These are phyloP conservation scores for Syrmaticus mikado DNA, from an alignment of 2,113 vertebrate genomes.

Conservation along the genomic window DNA sequence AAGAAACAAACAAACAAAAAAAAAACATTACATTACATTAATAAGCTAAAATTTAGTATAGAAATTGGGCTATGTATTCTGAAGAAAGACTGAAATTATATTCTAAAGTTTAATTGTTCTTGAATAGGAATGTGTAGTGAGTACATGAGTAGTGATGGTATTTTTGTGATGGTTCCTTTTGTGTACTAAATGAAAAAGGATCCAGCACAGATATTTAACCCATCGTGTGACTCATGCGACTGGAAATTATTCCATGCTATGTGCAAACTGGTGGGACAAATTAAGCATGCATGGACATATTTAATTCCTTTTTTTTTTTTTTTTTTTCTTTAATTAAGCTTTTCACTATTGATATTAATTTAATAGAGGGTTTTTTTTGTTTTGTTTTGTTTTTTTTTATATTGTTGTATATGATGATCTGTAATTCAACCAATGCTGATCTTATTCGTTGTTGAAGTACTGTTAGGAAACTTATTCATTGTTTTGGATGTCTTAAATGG, in stretches of 20 bases:
- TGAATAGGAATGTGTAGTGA: neutral
- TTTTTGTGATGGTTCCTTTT: neutral
- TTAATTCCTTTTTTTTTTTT: neutral
- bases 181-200: neutral
- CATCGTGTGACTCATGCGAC: neutral
- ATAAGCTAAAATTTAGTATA: neutral
- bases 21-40: neutral
- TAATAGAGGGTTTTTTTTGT: neutral
- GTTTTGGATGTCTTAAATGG: neutral
- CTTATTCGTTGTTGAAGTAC: neutral
- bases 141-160: neutral
- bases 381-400: neutral
- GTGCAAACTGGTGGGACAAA: neutral
- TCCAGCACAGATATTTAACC: neutral
- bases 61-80: neutral
- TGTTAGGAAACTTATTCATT: neutral
- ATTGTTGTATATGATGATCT: neutral
- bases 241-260: neutral
- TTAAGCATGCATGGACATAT: neutral
- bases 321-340: neutral
- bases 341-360: neutral
- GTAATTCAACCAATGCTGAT: neutral
- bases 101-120: neutral
- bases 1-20: too few species aligned
- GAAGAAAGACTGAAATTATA: neutral